Evolutionary conservation across 2,888 invertebrate genomes (phyloP).

Genomic region (Hecatera dysodea): DNA sequence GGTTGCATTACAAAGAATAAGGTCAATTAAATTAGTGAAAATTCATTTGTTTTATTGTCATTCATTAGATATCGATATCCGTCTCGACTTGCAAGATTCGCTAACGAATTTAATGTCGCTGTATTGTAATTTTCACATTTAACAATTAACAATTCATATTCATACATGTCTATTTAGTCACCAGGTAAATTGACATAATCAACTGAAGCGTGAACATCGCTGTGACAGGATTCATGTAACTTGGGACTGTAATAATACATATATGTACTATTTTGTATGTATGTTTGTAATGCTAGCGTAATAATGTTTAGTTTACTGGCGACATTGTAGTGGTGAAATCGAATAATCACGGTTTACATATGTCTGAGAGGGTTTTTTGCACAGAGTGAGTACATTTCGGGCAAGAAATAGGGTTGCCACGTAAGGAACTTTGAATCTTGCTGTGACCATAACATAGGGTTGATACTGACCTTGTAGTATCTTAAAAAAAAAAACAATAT

Average conservation of each 20-base stretch:
- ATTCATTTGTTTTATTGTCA: too few species aligned
- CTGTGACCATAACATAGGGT: background rate
- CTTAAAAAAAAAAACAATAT: background rate
- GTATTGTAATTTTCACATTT: background rate
- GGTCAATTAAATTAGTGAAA: too few species aligned
- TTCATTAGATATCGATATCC: too few species aligned
- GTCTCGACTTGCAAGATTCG: too few species aligned
- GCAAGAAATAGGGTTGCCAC: slow-evolving; percentile 25
- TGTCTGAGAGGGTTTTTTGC: slow-evolving; percentile 31
- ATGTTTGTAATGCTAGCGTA: background rate
- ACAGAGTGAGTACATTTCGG: background rate
- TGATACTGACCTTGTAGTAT: background rate
- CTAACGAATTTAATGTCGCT: too few species aligned
- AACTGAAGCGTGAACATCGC: slow-evolving; percentile 8
- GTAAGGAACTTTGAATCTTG: background rate
- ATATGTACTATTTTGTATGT: background rate
- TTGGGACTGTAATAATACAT: slow-evolving; percentile 16
- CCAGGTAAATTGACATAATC: slow-evolving; percentile 20
- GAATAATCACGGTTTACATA: slow-evolving; percentile 8
- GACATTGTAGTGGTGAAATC: background rate
- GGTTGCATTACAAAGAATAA: too few species aligned
- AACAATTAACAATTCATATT: background rate
- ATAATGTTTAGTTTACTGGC: slow-evolving; percentile 10
- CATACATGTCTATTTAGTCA: slow-evolving; percentile 16
- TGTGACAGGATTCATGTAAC: slow-evolving; percentile 26